phyloP scores from a whole-genome alignment of 2,113 vertebrate species.

The Mesoclemmys tuberculata region DNA sequence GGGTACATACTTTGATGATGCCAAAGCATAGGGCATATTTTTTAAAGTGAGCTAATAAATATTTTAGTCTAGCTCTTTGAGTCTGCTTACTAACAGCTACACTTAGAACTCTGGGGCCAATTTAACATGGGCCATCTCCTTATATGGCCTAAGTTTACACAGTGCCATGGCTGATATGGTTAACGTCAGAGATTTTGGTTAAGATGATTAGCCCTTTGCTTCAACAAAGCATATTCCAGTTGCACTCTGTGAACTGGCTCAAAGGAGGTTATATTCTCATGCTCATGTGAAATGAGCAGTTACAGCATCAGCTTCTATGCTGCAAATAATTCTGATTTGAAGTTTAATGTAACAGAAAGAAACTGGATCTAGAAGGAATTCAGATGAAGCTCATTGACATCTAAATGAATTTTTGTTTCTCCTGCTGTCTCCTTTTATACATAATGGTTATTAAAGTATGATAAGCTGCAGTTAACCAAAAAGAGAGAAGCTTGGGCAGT shows the following conservation, averaged over 20 bases:
- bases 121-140: not conserved
- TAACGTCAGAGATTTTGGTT: constrained; percentile 8
- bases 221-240: not conserved
- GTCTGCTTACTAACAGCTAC: not conserved
- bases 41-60: not conserved
- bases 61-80: not conserved
- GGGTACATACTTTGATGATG: not conserved
- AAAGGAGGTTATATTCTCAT: not conserved
- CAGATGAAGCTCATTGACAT: not conserved
- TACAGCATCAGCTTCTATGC: not conserved
- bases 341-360: rapidly evolving
- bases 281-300: not conserved
- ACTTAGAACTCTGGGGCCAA: not conserved
- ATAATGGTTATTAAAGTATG: rapidly evolving
- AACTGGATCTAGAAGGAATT: not conserved
- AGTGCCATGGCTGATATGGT: not conserved
- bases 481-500: not conserved
- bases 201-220: constrained; percentile 5
- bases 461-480: not conserved
- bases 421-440: not conserved
- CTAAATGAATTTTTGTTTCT: not conserved
- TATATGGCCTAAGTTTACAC: not conserved
- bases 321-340: not conserved
- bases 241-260: not conserved
- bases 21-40: not conserved